A percentile compares a stretch with the other conserved stretches of the same genome.
phyloP scores from a whole-genome alignment of 2,888 invertebrate species.

The Drosophila bunnanda region DNA sequence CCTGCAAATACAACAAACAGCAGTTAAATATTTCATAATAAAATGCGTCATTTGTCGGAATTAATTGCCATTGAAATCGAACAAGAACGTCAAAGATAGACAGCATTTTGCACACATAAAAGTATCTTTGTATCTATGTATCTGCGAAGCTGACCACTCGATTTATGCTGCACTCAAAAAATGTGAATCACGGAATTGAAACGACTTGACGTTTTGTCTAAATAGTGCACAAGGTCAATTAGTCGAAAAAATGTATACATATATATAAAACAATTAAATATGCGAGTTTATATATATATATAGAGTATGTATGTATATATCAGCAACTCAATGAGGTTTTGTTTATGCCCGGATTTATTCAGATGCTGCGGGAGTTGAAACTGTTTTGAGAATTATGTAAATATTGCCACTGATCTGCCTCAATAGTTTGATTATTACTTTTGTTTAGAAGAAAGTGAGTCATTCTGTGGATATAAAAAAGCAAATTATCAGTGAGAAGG shows the following conservation, averaged over 20 bases:
- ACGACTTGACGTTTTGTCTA: slow-evolving; percentile 56
- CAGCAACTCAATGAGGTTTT: slow-evolving; percentile 22
- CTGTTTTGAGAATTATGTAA: not conserved
- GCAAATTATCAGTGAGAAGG: not conserved
- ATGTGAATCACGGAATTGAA: slow-evolving; percentile 65
- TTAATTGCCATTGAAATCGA: slow-evolving; percentile 62
- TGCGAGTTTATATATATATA: slow-evolving; percentile 40
- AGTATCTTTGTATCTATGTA: slow-evolving; percentile 6
- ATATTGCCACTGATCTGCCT: slow-evolving; percentile 13
- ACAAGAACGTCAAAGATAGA: slow-evolving; percentile 34
- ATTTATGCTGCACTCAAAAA: slow-evolving; percentile 28
- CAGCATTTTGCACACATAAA: slow-evolving; percentile 3
- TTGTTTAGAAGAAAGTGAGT: not conserved
- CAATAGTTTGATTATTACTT: slow-evolving; percentile 1
- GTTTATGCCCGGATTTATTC: slow-evolving; percentile 19
- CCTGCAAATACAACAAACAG: no score
- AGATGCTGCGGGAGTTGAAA: not conserved
- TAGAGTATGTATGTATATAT: not conserved
- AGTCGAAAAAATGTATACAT: slow-evolving; percentile 64
- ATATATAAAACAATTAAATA: slow-evolving; percentile 62
- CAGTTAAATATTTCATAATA: slow-evolving; percentile 38
- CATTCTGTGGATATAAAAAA: not conserved
- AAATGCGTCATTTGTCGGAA: slow-evolving; percentile 58
- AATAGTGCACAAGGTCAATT: slow-evolving; percentile 79
- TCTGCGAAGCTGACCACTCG: slow-evolving; percentile 13